phyloP scores from a whole-genome alignment of 1,140 invertebrate species.

The Telenomus remus region DNA sequence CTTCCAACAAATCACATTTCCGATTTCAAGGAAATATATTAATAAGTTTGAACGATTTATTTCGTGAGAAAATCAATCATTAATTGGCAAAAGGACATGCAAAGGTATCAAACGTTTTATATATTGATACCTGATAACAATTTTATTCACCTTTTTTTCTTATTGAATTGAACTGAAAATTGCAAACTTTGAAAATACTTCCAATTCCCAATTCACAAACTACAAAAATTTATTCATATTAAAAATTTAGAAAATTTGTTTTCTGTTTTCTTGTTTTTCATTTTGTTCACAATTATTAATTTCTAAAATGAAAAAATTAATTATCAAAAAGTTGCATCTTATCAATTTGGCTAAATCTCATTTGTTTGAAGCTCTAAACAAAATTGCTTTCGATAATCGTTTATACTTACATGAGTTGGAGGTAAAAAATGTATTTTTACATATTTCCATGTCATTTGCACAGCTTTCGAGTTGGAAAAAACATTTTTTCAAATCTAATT shows the following conservation, averaged over 20 bases:
- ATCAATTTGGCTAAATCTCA: no score
- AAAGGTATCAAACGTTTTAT: slow-evolving; percentile 4
- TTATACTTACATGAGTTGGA: no score
- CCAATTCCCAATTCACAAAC: no score
- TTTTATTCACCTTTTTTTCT: background rate
- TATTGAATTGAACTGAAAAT: background rate
- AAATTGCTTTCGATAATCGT: no score
- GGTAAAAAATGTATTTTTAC: no score
- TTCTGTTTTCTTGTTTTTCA: no score
- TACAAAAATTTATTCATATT: no score
- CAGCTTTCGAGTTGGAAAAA: background rate
- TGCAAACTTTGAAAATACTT: background rate
- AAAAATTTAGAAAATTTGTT: no score
- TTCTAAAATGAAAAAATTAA: no score
- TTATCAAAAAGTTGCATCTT: no score
- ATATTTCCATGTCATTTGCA: background rate
- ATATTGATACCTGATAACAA: background rate
- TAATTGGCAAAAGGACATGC: slow-evolving; percentile 23
- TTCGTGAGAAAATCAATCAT: slow-evolving; percentile 28
- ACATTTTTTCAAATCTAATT: background rate
- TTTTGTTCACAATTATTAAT: no score
- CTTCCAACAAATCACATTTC: background rate
- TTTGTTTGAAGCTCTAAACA: no score
- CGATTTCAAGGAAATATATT: slow-evolving; percentile 20
- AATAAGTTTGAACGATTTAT: slow-evolving; percentile 34